These are phyloP conservation scores for Fopius arisanus DNA, from an alignment of 1,140 invertebrate species.

Conservation along the genomic window DNA sequence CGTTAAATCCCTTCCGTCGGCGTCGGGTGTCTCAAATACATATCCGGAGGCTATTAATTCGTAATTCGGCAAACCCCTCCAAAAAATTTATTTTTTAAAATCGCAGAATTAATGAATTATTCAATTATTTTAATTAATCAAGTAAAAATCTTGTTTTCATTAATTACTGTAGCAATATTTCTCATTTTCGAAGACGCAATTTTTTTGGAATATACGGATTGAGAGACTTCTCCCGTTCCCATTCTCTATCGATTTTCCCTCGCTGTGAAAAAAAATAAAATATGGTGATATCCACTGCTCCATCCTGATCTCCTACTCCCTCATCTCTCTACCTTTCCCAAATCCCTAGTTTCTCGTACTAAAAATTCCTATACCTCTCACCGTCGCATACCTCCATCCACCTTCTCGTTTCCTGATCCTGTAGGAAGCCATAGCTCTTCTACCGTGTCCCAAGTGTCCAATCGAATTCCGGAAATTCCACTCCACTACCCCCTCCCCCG, in stretches of 20 bases:
- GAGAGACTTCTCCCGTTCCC: no score
- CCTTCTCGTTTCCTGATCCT: neutral
- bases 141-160: no score
- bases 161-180: no score
- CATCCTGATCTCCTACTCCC: neutral
- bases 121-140: no score
- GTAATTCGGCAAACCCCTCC: no score
- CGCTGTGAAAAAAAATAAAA: no score
- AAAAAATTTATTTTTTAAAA: no score
- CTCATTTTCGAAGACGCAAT: no score
- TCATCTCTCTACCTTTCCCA: neutral
- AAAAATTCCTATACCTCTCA: neutral
- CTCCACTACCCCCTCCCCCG: neutral
- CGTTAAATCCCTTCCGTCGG: neutral
- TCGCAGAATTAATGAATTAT: no score
- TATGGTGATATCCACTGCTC: neutral
- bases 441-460: conserved; percentile 15
- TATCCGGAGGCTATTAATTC: neutral
- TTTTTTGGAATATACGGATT: no score
- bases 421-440: conserved; percentile 16
- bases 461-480: conserved; percentile 11
- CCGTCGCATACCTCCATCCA: neutral
- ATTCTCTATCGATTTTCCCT: no score
- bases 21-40: neutral
- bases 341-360: neutral